A percentile compares a stretch with the other conserved stretches of the same genome.
Conservation (phyloP, 2,797 vertebrate species). For the Dromococcyx pavoninus region DNA sequence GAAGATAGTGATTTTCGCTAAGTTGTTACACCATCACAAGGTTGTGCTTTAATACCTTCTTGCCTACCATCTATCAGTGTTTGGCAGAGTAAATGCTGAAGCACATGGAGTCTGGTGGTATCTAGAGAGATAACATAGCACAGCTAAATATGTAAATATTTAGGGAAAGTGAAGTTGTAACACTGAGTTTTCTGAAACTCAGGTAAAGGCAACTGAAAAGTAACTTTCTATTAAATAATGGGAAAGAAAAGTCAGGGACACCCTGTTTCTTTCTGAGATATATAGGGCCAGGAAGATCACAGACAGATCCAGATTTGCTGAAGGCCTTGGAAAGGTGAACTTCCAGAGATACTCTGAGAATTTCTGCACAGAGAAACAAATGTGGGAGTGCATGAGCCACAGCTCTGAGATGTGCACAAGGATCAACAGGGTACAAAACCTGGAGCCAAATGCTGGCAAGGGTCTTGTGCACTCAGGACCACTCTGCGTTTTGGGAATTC, state of each 20-base stretch:
- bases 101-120: neutral
- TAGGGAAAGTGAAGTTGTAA: neutral
- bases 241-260: neutral
- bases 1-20: neutral
- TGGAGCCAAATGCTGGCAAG: neutral
- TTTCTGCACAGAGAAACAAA: neutral
- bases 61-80: neutral
- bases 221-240: neutral
- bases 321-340: neutral
- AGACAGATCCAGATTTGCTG: neutral
- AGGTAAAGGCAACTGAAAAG: neutral
- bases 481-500: neutral
- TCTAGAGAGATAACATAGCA: neutral
- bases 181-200: neutral
- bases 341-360: neutral
- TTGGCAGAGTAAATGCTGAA: neutral
- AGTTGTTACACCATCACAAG: neutral
- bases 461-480: neutral
- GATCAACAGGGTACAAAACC: neutral
- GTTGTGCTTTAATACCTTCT: neutral
- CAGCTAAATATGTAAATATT: neutral
- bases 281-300: neutral
- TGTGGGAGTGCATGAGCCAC: fast-evolving
- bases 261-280: neutral
- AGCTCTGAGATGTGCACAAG: neutral